phyloP scores from a whole-genome alignment of 2,113 vertebrate genomes.

The Corythaeola cristata region DNA sequence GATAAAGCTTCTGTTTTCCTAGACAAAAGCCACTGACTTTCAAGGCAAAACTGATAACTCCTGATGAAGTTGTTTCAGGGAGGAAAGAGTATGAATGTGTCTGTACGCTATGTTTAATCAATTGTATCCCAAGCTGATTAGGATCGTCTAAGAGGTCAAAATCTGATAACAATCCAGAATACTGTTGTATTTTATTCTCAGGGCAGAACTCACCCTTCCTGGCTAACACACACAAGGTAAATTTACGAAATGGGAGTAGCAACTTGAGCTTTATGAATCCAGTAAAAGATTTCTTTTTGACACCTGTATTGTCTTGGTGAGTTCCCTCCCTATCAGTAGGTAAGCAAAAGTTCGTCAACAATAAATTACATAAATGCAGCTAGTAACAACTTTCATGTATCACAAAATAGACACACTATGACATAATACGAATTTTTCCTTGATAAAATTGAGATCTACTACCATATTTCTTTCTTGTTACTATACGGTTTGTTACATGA shows the following conservation, averaged over 20 bases:
- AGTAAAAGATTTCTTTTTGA: not conserved
- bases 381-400: not conserved
- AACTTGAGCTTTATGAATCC: rapidly evolving
- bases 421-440: not conserved
- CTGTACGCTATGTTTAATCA: not conserved
- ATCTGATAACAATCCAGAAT: not conserved
- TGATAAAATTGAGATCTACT: not conserved
- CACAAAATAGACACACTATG: not conserved
- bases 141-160: not conserved
- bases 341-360: not conserved
- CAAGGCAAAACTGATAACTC: not conserved
- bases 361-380: not conserved
- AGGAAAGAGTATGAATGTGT: not conserved
- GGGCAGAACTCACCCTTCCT: not conserved
- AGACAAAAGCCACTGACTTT: not conserved
- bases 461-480: not conserved
- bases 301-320: not conserved
- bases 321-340: not conserved
- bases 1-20: not conserved
- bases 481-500: not conserved
- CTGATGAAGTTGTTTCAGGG: not conserved
- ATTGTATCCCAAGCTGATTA: not conserved
- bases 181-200: not conserved
- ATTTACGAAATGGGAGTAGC: not conserved
- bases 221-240: not conserved